Evolutionary conservation across 2,113 vertebrate species (phyloP).

Genomic region (Lepus timidus): DNA sequence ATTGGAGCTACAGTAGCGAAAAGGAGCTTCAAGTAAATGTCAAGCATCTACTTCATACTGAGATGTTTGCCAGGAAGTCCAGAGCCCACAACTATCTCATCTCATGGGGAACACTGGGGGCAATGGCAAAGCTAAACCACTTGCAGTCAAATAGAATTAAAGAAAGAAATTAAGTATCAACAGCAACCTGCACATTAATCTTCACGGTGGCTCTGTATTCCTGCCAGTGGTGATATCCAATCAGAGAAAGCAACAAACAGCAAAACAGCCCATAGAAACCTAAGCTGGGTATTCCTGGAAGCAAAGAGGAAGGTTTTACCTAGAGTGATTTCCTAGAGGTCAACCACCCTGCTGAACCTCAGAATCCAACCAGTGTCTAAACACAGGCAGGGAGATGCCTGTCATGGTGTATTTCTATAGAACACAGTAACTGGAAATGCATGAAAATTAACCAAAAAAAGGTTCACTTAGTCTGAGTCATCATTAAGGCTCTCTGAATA

Average conservation of each 20-base stretch:
- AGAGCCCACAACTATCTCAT: neutral
- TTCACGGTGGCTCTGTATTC: neutral
- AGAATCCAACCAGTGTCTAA: too few relatives aligned
- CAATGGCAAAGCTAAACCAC: neutral
- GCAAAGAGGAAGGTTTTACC: neutral
- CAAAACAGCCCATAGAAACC: neutral
- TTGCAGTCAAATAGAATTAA: neutral
- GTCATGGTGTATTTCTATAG: neutral
- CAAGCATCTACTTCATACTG: neutral
- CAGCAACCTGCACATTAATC: neutral
- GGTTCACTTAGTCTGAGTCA: neutral
- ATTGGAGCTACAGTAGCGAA: too few relatives aligned
- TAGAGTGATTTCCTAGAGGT: neutral
- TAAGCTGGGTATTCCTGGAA: neutral
- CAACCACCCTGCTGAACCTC: neutral
- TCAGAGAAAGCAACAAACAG: neutral
- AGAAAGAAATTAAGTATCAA: neutral
- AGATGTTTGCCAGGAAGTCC: neutral
- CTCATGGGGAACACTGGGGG: neutral
- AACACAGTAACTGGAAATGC: neutral
- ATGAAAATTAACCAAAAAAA: neutral
- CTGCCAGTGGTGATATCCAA: neutral
- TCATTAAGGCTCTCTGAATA: neutral
- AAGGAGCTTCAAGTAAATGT: neutral
- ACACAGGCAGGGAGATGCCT: too few relatives aligned